phyloP scores from a whole-genome alignment of 2,888 invertebrate species.

The Nipponacmea schrenckii region DNA sequence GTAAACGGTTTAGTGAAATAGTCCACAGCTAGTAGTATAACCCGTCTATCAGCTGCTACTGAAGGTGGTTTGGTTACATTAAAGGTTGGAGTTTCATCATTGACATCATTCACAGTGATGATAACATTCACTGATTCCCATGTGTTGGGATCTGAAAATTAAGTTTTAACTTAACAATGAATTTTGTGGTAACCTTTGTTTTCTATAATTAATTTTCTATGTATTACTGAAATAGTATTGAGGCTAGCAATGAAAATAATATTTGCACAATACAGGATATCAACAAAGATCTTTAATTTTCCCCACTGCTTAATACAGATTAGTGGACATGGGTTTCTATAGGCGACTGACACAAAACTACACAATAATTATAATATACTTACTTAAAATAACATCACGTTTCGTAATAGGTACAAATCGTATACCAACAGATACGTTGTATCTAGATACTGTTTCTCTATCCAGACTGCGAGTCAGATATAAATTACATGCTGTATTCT shows the following conservation, averaged over 20 bases:
- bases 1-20: constrained; percentile 79
- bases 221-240: no score
- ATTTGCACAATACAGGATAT: no score
- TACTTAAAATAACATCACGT: no score
- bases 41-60: constrained; percentile 26
- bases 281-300: no score
- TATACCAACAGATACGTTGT: constrained; percentile 79
- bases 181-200: no score
- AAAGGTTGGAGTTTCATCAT: constrained; percentile 89
- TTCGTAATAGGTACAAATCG: neutral
- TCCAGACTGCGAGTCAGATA: constrained; percentile 79
- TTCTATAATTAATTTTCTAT: no score
- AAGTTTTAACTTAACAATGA: constrained; percentile 13
- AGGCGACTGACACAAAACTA: no score
- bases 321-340: no score
- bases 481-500: constrained; percentile 86
- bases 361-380: no score
- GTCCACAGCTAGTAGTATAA: constrained; percentile 83
- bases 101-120: constrained; percentile 85
- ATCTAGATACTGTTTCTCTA: constrained; percentile 80
- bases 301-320: no score
- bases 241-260: no score
- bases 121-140: constrained; percentile 72
- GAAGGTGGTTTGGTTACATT: constrained; percentile 74
- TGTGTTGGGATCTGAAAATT: constrained; percentile 50